phyloP scores from a whole-genome alignment of 2,113 vertebrate genomes.

The Chaenocephalus aceratus region DNA sequence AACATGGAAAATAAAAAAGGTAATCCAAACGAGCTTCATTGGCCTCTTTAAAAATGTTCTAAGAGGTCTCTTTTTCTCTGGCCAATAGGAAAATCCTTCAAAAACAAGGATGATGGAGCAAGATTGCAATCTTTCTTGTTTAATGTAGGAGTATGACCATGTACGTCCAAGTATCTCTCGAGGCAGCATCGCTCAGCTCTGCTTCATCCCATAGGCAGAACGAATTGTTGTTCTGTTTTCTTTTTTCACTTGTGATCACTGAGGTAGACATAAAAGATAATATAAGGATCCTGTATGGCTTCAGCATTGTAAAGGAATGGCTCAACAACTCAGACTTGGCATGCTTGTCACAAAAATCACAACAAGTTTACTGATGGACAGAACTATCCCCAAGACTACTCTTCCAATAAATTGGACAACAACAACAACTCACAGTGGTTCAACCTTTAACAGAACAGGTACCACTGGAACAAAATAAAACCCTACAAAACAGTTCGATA shows the following conservation, averaged over 20 bases:
- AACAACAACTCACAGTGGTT: too few relatives aligned
- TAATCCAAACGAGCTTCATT: background rate
- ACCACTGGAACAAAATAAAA: too few relatives aligned
- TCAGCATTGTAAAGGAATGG: background rate
- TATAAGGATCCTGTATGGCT: background rate
- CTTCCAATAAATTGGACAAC: too few relatives aligned
- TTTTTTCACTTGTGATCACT: background rate
- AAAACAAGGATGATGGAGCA: background rate
- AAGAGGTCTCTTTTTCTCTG: background rate
- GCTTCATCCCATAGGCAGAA: background rate
- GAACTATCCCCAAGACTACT: too few relatives aligned
- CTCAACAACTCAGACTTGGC: background rate
- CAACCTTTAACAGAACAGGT: too few relatives aligned
- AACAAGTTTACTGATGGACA: too few relatives aligned
- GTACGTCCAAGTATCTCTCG: background rate
- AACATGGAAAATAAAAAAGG: background rate
- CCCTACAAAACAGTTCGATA: too few relatives aligned
- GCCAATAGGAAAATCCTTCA: background rate
- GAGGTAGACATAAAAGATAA: slow-evolving; percentile 2
- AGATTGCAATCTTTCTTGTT: background rate
- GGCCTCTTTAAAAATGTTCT: slow-evolving; percentile 18
- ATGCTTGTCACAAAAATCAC: too few relatives aligned
- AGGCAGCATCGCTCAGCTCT: slow-evolving; percentile 18
- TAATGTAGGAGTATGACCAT: too few relatives aligned
- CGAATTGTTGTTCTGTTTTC: background rate